Evolutionary conservation across 2,113 vertebrate genomes (phyloP).

Genomic region (Accipiter cooperii): DNA sequence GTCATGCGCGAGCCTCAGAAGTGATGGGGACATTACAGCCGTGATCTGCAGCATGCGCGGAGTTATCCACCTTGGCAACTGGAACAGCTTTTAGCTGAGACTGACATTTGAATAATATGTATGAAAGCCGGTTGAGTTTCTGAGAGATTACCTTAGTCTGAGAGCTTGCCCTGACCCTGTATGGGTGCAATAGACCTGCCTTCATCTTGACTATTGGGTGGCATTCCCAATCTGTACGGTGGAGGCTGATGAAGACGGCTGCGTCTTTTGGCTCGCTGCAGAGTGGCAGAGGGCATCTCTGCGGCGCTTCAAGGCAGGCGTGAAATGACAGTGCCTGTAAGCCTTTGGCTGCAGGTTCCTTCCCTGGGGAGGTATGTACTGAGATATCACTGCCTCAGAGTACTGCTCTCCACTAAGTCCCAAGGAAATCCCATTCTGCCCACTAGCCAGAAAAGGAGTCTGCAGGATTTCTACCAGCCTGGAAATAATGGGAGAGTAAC

Average conservation of each 20-base stretch:
- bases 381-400: neutral
- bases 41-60: rapidly evolving
- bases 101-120: neutral
- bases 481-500: slow-evolving; percentile 1
- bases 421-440: slow-evolving; percentile 41
- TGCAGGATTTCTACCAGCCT: slow-evolving; percentile 19
- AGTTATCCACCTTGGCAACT: neutral
- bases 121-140: neutral
- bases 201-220: neutral
- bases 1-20: neutral
- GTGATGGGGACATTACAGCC: neutral
- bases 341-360: neutral
- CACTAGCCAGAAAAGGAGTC: slow-evolving; percentile 25
- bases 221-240: neutral
- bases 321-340: neutral
- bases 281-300: neutral
- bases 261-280: neutral
- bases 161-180: neutral
- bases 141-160: neutral
- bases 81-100: rapidly evolving
- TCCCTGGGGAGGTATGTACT: neutral
- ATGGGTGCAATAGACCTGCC: neutral
- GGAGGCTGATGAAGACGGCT: neutral
- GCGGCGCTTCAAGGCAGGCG: neutral
- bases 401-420: slow-evolving; percentile 23